phyloP scores from a whole-genome alignment of 2,888 invertebrate genomes.

The Apamea anceps region DNA sequence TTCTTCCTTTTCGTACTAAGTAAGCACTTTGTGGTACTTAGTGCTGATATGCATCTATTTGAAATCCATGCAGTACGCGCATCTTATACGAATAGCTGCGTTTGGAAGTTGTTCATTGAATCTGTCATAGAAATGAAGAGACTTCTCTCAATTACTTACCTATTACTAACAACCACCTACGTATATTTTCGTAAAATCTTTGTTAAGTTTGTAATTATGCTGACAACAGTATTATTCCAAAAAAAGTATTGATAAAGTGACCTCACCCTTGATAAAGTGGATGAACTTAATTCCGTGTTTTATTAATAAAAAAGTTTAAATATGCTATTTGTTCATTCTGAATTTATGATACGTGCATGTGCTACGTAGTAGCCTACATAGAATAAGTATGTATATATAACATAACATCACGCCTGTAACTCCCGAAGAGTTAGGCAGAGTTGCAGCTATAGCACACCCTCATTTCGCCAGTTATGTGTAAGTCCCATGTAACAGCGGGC shows the following conservation, averaged over 20 bases:
- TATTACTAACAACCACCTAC: not conserved
- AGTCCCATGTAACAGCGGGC: too few relatives aligned
- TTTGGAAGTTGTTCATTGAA: not conserved
- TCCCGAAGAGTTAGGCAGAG: not conserved
- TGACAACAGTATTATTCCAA: not conserved
- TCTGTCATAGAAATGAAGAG: not conserved
- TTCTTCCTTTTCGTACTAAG: constrained; percentile 47
- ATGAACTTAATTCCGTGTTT: not conserved
- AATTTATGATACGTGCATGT: not conserved
- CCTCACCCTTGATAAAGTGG: not conserved
- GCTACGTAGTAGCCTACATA: not conserved
- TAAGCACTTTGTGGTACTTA: constrained; percentile 33
- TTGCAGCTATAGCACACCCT: not conserved
- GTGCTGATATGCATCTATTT: constrained; percentile 40
- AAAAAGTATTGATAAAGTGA: not conserved
- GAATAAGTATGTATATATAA: not conserved
- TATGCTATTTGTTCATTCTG: constrained; percentile 1
- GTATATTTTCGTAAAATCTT: not conserved
- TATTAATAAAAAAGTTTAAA: not conserved
- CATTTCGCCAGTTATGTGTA: not conserved
- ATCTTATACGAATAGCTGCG: constrained; percentile 7
- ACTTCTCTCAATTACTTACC: not conserved
- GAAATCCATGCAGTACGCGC: constrained; percentile 21
- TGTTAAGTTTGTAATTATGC: not conserved
- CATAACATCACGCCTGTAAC: not conserved